Evolutionary conservation across 2,888 invertebrate species (phyloP).

Genomic region (Oscheius sp.): DNA sequence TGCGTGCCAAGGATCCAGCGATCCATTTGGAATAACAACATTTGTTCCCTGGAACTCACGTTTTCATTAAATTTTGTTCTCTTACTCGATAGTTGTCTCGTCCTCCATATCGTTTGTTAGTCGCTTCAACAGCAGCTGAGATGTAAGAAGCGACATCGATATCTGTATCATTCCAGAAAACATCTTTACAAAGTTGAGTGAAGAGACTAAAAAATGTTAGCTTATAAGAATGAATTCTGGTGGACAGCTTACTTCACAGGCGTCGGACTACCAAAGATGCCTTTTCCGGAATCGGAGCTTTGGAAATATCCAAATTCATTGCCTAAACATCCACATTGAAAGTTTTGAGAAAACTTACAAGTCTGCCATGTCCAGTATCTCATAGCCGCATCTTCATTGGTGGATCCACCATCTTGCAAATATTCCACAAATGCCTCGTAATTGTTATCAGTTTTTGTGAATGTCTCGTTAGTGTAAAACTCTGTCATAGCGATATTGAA

Average conservation of each 20-base stretch:
- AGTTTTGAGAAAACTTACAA: slow-evolving; percentile 77
- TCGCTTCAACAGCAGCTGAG: slow-evolving; percentile 37
- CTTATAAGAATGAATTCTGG: background rate
- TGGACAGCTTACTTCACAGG: slow-evolving; percentile 59
- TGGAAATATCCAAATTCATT: slow-evolving; percentile 94
- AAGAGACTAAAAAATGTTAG: slow-evolving; percentile 48
- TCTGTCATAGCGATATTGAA: slow-evolving; percentile 76
- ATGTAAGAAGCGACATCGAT: slow-evolving; percentile 16
- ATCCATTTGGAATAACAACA: slow-evolving; percentile 58
- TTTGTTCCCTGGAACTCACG: slow-evolving; percentile 45
- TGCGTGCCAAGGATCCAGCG: slow-evolving; percentile 55
- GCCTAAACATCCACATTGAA: too few relatives aligned
- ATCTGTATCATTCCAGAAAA: slow-evolving; percentile 45
- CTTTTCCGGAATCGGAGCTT: slow-evolving; percentile 80
- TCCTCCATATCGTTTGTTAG: slow-evolving; percentile 52
- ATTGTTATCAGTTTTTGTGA: slow-evolving; percentile 44
- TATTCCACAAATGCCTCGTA: slow-evolving; percentile 43
- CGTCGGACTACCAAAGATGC: slow-evolving; percentile 59
- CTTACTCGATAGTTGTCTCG: slow-evolving; percentile 41
- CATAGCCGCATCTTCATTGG: background rate
- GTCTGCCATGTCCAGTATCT: slow-evolving; percentile 92
- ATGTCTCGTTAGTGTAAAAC: slow-evolving; percentile 37
- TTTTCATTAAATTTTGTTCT: background rate
- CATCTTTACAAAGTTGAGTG: slow-evolving; percentile 59
- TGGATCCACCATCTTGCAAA: slow-evolving; percentile 9